These are phyloP conservation scores for Galendromus occidentalis DNA, from an alignment of 1,140 invertebrate genomes.

Conservation along the genomic window DNA sequence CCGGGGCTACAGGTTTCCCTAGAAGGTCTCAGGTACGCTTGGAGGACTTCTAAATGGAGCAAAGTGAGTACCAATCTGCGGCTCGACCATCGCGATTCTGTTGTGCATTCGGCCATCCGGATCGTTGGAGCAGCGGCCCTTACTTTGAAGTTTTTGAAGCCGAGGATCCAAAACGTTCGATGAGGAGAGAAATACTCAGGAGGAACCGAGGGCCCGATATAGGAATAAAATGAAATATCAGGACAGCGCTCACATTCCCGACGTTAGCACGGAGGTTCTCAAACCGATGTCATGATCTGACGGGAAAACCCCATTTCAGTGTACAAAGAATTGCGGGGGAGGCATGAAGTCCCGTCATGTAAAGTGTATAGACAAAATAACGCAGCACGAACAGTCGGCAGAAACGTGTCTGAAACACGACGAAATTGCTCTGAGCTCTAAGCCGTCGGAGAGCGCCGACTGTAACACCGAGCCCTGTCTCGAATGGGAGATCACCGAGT, in stretches of 20 bases:
- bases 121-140: too few relatives aligned
- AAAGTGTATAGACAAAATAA: constrained; percentile 23
- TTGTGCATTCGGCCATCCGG: too few relatives aligned
- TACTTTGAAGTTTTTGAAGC: too few relatives aligned
- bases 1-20: neutral
- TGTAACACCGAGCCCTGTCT: constrained; percentile 26
- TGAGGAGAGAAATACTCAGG: too few relatives aligned
- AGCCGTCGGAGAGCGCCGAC: constrained; percentile 22
- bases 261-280: too few relatives aligned
- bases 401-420: constrained; percentile 20
- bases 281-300: too few relatives aligned
- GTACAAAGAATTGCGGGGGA: constrained; percentile 26
- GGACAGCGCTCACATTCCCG: too few relatives aligned
- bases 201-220: too few relatives aligned
- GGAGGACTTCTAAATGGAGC: constrained; percentile 21
- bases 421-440: constrained; percentile 9
- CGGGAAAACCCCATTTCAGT: constrained; percentile 21
- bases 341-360: constrained; percentile 25
- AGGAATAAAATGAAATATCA: too few relatives aligned
- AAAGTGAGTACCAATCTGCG: constrained; percentile 16
- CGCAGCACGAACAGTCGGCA: constrained; percentile 18
- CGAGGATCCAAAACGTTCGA: too few relatives aligned
- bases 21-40: constrained; percentile 16
- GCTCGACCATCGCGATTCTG: neutral
- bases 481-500: constrained; percentile 25